phyloP scores from a whole-genome alignment of 2,888 invertebrate species.

The Tanypteryx hageni region DNA sequence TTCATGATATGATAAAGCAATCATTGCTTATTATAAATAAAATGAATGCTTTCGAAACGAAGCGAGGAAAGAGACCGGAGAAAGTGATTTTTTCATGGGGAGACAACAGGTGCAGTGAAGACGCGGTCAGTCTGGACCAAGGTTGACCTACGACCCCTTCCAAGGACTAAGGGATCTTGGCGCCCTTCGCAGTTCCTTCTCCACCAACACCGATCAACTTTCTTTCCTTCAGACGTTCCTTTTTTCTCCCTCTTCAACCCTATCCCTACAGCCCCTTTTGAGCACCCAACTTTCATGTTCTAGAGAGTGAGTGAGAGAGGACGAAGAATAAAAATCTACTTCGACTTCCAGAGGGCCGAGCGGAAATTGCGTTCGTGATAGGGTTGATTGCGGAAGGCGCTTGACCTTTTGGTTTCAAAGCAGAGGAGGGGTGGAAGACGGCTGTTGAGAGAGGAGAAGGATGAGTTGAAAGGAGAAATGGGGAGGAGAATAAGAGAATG shows the following conservation, averaged over 20 bases:
- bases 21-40: too few relatives aligned
- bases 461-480: not conserved
- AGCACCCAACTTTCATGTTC: not conserved
- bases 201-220: too few relatives aligned
- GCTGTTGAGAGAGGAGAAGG: not conserved
- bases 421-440: not conserved
- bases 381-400: not conserved
- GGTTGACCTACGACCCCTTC: too few relatives aligned
- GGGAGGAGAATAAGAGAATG: not conserved
- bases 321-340: conserved; percentile 21
- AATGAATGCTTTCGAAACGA: too few relatives aligned
- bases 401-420: conserved; percentile 14
- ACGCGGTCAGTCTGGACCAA: too few relatives aligned
- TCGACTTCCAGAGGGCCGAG: not conserved
- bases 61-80: too few relatives aligned
- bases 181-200: too few relatives aligned
- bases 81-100: too few relatives aligned
- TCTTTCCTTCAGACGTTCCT: too few relatives aligned
- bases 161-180: too few relatives aligned
- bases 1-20: too few relatives aligned
- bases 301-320: not conserved
- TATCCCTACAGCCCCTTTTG: not conserved
- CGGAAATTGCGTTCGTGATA: conserved; percentile 54
- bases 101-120: too few relatives aligned
- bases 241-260: not conserved